Evolutionary conservation across 2,797 vertebrate genomes (phyloP).

Genomic region (Botia kubotai): DNA sequence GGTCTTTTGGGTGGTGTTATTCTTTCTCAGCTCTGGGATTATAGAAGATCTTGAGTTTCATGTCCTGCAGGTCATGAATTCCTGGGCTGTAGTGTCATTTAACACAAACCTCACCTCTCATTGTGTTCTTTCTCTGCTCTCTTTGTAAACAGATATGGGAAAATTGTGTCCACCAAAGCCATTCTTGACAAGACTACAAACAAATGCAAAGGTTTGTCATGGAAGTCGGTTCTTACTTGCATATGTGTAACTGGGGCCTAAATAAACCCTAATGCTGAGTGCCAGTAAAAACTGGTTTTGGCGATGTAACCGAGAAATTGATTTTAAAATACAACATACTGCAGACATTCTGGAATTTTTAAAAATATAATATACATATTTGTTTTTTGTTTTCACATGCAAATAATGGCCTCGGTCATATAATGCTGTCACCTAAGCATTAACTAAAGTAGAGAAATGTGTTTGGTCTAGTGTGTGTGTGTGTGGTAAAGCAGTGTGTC

Average conservation of each 20-base stretch:
- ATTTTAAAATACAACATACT: background rate
- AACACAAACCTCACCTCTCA: conserved; percentile 22
- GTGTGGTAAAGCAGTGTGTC: conserved; percentile 4
- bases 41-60: conserved; percentile 36
- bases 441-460: background rate
- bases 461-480: background rate
- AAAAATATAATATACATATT: too few species aligned
- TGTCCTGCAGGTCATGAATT: conserved; percentile 48
- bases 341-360: background rate
- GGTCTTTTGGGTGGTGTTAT: conserved; percentile 22
- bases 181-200: conserved; percentile 99
- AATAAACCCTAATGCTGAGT: background rate
- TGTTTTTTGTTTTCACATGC: too few species aligned
- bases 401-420: too few species aligned
- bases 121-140: conserved; percentile 11
- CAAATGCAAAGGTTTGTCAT: conserved; percentile 96
- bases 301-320: background rate
- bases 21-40: conserved; percentile 32
- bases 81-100: conserved; percentile 47
- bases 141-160: conserved; percentile 87
- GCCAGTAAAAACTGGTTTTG: background rate
- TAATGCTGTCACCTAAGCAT: background rate
- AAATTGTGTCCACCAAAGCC: conserved; percentile 98
- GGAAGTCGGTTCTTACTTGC: conserved; percentile 3
- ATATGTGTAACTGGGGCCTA: background rate